phyloP scores from a whole-genome alignment of 2,113 vertebrate species.

The Gallinago undulata region DNA sequence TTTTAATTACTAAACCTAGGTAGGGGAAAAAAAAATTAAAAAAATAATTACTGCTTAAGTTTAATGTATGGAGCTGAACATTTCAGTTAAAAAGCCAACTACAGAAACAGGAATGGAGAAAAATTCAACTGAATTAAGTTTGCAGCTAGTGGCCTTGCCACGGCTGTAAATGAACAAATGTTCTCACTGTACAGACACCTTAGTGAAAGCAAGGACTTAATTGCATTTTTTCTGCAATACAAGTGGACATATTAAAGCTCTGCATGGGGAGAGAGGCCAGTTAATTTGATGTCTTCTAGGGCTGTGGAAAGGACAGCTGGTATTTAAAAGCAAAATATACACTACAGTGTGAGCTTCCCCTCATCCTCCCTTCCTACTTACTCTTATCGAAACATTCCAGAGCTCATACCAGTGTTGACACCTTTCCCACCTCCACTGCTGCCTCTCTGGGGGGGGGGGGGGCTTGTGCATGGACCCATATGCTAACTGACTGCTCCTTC shows the following conservation, averaged over 20 bases:
- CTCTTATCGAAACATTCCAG: background rate
- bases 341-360: background rate
- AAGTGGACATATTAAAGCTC: background rate
- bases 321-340: background rate
- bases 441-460: fast-evolving
- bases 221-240: background rate
- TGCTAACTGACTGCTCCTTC: background rate
- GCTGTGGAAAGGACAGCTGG: background rate
- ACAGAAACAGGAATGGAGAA: background rate
- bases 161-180: background rate
- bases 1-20: background rate
- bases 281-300: background rate
- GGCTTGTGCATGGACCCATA: background rate
- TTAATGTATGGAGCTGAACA: constrained; percentile 2
- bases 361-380: background rate
- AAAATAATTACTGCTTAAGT: background rate
- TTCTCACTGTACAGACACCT: background rate
- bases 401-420: background rate
- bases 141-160: background rate
- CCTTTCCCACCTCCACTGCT: background rate
- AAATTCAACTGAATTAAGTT: background rate
- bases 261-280: background rate
- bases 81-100: background rate
- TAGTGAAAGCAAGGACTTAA: background rate
- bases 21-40: background rate